Base-by-base conservation (phyloP, 1,140 invertebrate genomes). In the Onthophagus taurus region DNA sequence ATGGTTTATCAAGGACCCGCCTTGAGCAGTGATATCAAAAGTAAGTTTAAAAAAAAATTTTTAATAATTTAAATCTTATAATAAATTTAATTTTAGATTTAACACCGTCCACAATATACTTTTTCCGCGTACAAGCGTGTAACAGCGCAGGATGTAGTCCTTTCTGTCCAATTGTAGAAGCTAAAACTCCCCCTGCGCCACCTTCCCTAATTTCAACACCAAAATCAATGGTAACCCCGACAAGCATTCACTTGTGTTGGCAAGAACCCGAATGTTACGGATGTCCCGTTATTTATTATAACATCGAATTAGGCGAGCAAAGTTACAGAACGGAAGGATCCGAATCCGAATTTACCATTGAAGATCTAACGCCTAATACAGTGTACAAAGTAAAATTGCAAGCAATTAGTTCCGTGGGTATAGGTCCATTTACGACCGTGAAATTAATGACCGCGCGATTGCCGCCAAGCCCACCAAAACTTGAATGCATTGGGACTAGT, bases 361-460 rank as follows among this genome's bases (percentile, higher is more conserved):
- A 67, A 17, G 67, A 68, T 1, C 61, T 79, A 17, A 55, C 57
- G 18, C 71, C 76, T 2, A 74, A 78, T 51, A 74, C 72, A 8
- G 59, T 63, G n/a, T 78, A 79, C 55, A 82, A 80, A 61, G 74
- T 88, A 36, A 73, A 81, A 44, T 75, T 89, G 18, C 83, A 85
- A 62, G 89, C 87, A 26, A 75, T 88, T 4, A 92, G 89, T 64
- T 73, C 74, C 45, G 77, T 89, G n/a, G 87, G 86, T 5, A 66
- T 74, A n/a, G 87, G 88, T 12, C 70, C 79, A 24, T 88, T 78
- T 63, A 89, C 84, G 44, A 68, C 79, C 16, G 64, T 83, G 11
- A 80, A 80, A 64, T 70, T 81, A 13, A 69, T 70, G 8, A 92
- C 88, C 1, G 69, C 79, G 23, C 78, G 83, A 9, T 71, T 84